Evolutionary conservation across 2,113 vertebrate genomes (phyloP).

Genomic region (Calonectris borealis): DNA sequence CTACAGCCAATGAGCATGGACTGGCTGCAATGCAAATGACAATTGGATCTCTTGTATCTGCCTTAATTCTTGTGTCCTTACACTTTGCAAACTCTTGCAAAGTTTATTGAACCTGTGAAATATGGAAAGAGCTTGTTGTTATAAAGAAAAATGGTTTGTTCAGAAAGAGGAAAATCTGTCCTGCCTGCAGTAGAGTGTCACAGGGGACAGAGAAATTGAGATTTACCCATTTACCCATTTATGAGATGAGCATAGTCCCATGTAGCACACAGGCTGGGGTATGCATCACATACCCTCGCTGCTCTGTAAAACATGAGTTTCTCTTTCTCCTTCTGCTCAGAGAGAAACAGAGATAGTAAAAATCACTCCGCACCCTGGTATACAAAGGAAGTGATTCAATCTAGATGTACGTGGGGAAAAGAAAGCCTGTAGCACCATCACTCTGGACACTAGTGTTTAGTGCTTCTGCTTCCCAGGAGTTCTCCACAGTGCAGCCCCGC

Average conservation of each 20-base stretch:
- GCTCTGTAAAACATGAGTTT: neutral
- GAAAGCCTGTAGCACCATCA: neutral
- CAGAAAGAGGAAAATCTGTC: neutral
- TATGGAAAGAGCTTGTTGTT: neutral
- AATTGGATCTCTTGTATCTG: neutral
- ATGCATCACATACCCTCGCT: neutral
- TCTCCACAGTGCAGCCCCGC: neutral
- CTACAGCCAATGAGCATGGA: neutral
- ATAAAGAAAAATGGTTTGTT: neutral
- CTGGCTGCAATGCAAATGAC: neutral
- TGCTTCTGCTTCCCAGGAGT: neutral
- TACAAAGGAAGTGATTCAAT: neutral
- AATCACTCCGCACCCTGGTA: neutral
- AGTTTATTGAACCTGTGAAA: neutral
- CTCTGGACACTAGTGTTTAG: neutral
- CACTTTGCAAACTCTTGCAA: neutral
- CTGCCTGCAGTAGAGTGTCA: neutral
- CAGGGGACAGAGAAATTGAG: neutral
- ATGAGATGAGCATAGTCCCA: neutral
- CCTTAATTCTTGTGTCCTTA: neutral
- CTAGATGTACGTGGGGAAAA: neutral
- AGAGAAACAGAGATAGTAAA: neutral
- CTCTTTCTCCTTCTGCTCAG: neutral
- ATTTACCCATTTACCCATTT: neutral
- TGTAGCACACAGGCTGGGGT: neutral